Conservation (phyloP, 2,113 vertebrate species). For the Ciconia boyciana region DNA sequence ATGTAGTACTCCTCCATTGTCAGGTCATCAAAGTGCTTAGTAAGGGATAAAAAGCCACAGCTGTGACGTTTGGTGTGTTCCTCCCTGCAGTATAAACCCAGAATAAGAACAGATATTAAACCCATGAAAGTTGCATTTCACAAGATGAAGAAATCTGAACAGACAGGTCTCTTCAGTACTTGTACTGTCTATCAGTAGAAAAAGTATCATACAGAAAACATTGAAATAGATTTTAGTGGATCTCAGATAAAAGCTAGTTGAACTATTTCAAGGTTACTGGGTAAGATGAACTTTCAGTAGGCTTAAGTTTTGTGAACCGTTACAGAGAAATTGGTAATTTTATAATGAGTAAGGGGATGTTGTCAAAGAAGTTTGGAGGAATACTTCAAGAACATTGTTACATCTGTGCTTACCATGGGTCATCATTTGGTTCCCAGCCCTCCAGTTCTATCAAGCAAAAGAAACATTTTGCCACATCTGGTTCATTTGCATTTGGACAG, state of each 20-base stretch:
- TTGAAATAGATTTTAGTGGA: neutral
- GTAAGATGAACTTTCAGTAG: neutral
- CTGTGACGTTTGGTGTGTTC: slow-evolving; percentile 71
- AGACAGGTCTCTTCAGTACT: neutral
- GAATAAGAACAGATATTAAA: neutral
- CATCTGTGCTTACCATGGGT: slow-evolving; percentile 68
- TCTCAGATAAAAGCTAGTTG: neutral
- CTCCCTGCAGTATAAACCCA: slow-evolving; percentile 48
- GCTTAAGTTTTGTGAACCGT: neutral
- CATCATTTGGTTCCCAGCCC: slow-evolving; percentile 81
- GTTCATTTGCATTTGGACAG: slow-evolving; percentile 70
- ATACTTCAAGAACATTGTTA: neutral
- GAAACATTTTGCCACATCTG: slow-evolving; percentile 79
- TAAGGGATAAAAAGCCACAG: slow-evolving; percentile 75
- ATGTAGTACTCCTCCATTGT: slow-evolving; percentile 75
- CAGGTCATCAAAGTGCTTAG: slow-evolving; percentile 68
- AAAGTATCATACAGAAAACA: neutral
- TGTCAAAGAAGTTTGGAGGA: neutral
- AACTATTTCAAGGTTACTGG: neutral
- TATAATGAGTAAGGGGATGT: neutral
- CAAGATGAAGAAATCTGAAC: neutral
- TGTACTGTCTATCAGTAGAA: neutral
- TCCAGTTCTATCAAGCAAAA: slow-evolving; percentile 83
- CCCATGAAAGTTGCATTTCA: neutral
- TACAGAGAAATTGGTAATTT: neutral